Conservation (phyloP, 1,140 invertebrate species). For the Pseudomyrmex flavicornis region DNA sequence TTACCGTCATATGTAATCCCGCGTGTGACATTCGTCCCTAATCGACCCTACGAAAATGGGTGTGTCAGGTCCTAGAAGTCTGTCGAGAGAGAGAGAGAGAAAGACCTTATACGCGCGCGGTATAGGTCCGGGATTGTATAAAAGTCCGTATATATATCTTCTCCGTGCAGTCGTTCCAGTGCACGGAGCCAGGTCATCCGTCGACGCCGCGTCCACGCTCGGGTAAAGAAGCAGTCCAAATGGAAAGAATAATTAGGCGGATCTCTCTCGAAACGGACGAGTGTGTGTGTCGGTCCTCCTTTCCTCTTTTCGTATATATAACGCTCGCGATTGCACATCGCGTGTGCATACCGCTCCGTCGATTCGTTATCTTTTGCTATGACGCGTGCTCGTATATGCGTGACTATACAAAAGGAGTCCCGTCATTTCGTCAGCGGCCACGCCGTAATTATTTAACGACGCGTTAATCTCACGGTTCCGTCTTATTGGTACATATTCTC, state of each 20-base stretch:
- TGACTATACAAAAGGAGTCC: constrained; percentile 17
- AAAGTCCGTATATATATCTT: neutral
- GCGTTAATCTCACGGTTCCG: constrained; percentile 54
- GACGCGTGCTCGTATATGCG: constrained; percentile 55
- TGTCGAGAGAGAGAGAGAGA: neutral
- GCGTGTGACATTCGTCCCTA: constrained; percentile 14
- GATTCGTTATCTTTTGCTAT: constrained; percentile 32
- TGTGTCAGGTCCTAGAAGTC: constrained; percentile 11
- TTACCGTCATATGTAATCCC: constrained; percentile 7
- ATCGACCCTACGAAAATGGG: constrained; percentile 19
- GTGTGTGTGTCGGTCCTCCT: constrained; percentile 9
- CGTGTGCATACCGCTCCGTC: constrained; percentile 12
- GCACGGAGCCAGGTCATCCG: constrained; percentile 71
- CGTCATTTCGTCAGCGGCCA: constrained; percentile 31
- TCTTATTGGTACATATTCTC: constrained; percentile 39
- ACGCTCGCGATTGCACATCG: constrained; percentile 23
- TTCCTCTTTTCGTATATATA: constrained; percentile 1
- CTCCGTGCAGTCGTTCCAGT: constrained; percentile 60
- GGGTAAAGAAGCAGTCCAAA: constrained; percentile 69
- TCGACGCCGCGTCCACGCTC: constrained; percentile 64
- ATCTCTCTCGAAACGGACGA: constrained; percentile 28
- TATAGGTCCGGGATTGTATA: constrained; percentile 10
- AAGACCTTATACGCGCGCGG: neutral
- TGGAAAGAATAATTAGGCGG: constrained; percentile 67
- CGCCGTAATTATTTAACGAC: constrained; percentile 58